Evolutionary conservation across 1,140 invertebrate genomes (phyloP), one percentile per base, ranked within the genome.

Genomic region (Pseudomyrmex sp.): DNA sequence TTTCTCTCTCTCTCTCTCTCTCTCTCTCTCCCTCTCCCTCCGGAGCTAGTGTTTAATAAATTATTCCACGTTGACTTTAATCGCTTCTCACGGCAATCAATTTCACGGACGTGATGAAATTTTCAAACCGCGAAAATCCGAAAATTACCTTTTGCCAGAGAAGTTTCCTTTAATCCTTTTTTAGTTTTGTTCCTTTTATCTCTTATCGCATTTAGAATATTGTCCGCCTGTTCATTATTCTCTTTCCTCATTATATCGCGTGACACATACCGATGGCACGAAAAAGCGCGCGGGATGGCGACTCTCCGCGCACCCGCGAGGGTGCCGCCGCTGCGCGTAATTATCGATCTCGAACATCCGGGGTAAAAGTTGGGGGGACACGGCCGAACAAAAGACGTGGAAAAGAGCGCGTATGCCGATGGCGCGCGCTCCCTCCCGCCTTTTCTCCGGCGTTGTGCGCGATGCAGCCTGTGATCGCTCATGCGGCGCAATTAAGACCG

Each of bases 171-270:
- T 85, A 70, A 75, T 85, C 68, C 18, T 48, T 48, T 23, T 26
- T 2, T 20, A 61, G 52, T 68, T 50, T 44, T 69, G 13, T 23
- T 50, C 18, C 7, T 10, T 5, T 15, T 18, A 48, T 66, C 2
- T 46, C 69, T 35, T 26, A 26, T 35, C 35, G n/a, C 20, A 13
- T 7, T 15, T 20, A 8, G 7, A 13, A 15, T n/a, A 23, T 26
- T 48, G 18, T 52, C 12, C 7, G 9, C 1, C 7, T 56, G 13
- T 44, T 44, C 82, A 74, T 89, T 86, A 89, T 82, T 82, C 72
- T 82, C 72, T 84, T 69, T 26, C 35, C 46, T 77, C 70, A 69
- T 89, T 84, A 59, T 23, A 63, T 44, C 58, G 52, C 44, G 62
- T 20, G 20, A 20, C 13, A 20, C 13, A 20, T 62, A 59, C 66